phyloP scores from a whole-genome alignment of 2,113 vertebrate species.

The Vidua chalybeata region DNA sequence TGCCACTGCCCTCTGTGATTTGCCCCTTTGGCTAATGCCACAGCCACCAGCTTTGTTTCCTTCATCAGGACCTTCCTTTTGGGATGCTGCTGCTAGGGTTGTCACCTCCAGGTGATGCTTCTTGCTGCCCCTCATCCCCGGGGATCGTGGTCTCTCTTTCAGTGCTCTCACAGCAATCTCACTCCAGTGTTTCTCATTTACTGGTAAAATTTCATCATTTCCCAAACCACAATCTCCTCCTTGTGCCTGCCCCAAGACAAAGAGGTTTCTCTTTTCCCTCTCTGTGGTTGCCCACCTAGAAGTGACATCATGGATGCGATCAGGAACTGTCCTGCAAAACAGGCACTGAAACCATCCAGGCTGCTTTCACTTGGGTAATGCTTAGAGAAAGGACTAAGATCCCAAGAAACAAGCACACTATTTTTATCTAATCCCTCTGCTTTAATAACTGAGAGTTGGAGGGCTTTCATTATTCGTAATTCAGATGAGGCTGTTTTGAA shows the following conservation, averaged over 20 bases:
- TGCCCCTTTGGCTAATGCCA: not conserved
- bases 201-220: not conserved
- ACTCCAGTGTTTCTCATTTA: not conserved
- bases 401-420: constrained; percentile 29
- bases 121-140: not conserved
- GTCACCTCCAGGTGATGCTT: not conserved
- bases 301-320: rapidly evolving
- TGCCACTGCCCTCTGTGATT: not conserved
- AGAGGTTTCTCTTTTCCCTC: not conserved
- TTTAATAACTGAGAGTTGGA: constrained; percentile 60
- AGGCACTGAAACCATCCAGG: not conserved
- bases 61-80: not conserved
- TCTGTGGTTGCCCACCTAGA: not conserved
- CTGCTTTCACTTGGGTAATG: not conserved
- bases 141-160: rapidly evolving
- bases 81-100: not conserved
- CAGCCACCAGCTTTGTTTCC: not conserved
- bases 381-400: not conserved
- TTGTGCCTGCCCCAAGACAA: not conserved
- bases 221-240: not conserved
- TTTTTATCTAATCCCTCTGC: constrained; percentile 60
- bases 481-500: constrained; percentile 34
- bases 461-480: constrained; percentile 53
- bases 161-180: not conserved
- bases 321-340: not conserved